Percentiles rank a stretch among this genome's conserved stretches.
These are phyloP conservation scores for Sepioteuthis lessoniana DNA, from an alignment of 2,888 invertebrate genomes.

Conservation along the genomic window DNA sequence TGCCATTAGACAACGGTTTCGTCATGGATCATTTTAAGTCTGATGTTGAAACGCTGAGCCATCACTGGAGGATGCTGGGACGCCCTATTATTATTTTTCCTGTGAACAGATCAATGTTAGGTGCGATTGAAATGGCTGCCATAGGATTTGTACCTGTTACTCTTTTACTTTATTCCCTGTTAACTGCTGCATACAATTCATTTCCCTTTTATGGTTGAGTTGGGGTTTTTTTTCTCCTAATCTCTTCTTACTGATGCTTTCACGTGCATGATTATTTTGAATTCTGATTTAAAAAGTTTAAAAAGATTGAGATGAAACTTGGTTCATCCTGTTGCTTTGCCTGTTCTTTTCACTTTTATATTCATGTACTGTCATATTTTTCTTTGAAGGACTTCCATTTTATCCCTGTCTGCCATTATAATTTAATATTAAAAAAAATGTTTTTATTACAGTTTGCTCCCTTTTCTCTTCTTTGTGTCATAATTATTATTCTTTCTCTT, in stretches of 20 bases:
- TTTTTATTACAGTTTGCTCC: background rate
- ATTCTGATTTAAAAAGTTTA: too few species aligned
- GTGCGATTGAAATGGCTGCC: slow-evolving; percentile 58
- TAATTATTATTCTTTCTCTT: background rate
- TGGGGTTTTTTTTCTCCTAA: background rate
- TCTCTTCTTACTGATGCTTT: background rate
- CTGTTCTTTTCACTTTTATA: background rate
- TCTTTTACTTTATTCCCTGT: too few species aligned
- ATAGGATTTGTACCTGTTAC: background rate
- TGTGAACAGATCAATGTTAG: slow-evolving; percentile 68
- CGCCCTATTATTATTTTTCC: slow-evolving; percentile 80
- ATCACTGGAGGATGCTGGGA: slow-evolving; percentile 98
- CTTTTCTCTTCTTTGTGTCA: background rate
- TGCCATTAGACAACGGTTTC: slow-evolving; percentile 97
- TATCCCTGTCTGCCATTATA: background rate
- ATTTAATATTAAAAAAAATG: background rate
- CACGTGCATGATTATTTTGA: too few species aligned
- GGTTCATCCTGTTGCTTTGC: background rate
- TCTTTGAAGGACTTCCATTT: background rate
- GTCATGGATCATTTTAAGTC: slow-evolving; percentile 98
- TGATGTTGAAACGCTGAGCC: slow-evolving; percentile 97
- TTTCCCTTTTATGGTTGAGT: background rate
- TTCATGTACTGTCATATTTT: background rate
- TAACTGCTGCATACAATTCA: background rate
- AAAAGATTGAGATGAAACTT: background rate